These are phyloP conservation scores for Chironex yamaguchii DNA, from an alignment of 30 jellyfish, hydroid and myxozoan genomes.

Conservation along the genomic window DNA sequence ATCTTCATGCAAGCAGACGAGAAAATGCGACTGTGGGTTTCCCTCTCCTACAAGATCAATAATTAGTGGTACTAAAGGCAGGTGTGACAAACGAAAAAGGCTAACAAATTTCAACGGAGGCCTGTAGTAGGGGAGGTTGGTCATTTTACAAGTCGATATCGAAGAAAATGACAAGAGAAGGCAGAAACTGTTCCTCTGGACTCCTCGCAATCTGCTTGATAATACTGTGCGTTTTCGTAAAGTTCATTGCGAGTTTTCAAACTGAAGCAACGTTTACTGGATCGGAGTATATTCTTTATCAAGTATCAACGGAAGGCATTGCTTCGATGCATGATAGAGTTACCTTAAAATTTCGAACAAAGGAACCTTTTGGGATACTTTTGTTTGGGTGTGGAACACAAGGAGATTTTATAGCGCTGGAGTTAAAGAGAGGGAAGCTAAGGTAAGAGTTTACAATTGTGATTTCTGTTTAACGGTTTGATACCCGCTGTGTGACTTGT, in stretches of 20 bases:
- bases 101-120: too few relatives aligned
- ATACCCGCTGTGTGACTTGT: too few relatives aligned
- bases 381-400: conserved; percentile 93
- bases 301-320: conserved; percentile 54
- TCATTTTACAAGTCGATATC: too few relatives aligned
- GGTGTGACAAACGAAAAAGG: too few relatives aligned
- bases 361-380: conserved; percentile 92
- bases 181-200: too few relatives aligned
- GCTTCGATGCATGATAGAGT: conserved; percentile 76
- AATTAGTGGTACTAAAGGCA: neutral
- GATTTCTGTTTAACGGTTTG: neutral
- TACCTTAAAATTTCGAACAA: conserved; percentile 77
- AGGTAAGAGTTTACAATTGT: conserved; percentile 64
- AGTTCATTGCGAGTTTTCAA: conserved; percentile 34
- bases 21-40: neutral
- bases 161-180: too few relatives aligned
- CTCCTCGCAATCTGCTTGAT: too few relatives aligned
- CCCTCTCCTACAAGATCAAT: neutral
- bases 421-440: conserved; percentile 87
- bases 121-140: too few relatives aligned
- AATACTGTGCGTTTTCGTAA: too few relatives aligned
- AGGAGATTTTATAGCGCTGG: conserved; percentile 88
- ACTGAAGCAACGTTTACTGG: conserved; percentile 73
- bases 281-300: conserved; percentile 63
- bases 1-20: too few relatives aligned